phyloP scores from a whole-genome alignment of 2,797 vertebrate species.

The Aselliscus stoliczkanus region DNA sequence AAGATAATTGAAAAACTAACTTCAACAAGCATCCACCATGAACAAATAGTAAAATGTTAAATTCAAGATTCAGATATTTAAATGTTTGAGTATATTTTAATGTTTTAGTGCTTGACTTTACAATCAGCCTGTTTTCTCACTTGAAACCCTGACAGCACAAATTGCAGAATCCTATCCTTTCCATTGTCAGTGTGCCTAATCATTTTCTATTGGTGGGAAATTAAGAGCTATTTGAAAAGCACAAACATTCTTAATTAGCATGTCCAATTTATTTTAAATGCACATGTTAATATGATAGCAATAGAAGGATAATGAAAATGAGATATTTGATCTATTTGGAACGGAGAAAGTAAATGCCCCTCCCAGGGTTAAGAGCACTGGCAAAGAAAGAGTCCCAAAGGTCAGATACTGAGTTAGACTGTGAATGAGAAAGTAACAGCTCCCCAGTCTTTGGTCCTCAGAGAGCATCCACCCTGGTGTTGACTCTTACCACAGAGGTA shows the following conservation, averaged over 20 bases:
- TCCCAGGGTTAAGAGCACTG: not conserved
- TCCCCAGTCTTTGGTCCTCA: not conserved
- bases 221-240: not conserved
- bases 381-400: not conserved
- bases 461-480: not conserved
- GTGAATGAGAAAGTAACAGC: not conserved
- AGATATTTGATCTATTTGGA: not conserved
- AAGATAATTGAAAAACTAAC: not conserved
- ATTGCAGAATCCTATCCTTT: not conserved
- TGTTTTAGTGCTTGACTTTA: not conserved
- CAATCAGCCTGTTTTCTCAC: not conserved
- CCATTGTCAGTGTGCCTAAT: not conserved
- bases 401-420: not conserved
- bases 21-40: not conserved
- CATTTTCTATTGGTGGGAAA: not conserved
- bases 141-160: not conserved
- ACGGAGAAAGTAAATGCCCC: not conserved
- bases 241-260: not conserved
- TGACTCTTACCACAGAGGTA: not conserved
- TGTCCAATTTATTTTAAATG: not conserved
- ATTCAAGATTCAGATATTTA: not conserved
- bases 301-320: not conserved
- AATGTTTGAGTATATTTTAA: not conserved
- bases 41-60: not conserved
- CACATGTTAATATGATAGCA: not conserved